A percentile compares a stretch with the other conserved stretches of the same genome.
Conservation (phyloP, 1,140 invertebrate species). For the Heliconius hermathena region DNA sequence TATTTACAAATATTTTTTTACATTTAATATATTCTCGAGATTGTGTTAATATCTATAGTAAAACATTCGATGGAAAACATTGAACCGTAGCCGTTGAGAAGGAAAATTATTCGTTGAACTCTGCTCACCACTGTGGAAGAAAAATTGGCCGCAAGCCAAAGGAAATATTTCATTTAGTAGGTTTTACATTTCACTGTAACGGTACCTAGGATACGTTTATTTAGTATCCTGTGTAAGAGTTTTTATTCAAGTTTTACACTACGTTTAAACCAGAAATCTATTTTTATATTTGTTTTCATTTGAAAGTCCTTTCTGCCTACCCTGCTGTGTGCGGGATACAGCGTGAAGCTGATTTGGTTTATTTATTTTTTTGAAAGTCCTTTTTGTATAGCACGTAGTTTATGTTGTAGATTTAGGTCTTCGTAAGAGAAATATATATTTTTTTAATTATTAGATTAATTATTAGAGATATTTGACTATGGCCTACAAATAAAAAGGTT, state of each 20-base stretch:
- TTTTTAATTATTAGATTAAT: too few species aligned
- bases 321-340: too few species aligned
- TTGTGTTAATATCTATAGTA: not conserved
- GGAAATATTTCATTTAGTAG: slow-evolving; percentile 42
- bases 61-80: slow-evolving; percentile 36
- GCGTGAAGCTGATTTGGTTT: too few species aligned
- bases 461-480: too few species aligned
- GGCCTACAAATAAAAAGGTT: too few species aligned
- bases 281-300: not conserved
- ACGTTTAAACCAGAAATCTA: not conserved
- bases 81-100: slow-evolving; percentile 34
- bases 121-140: slow-evolving; percentile 34
- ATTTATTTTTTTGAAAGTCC: too few species aligned
- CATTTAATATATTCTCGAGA: too few species aligned
- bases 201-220: not conserved
- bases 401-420: too few species aligned
- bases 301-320: not conserved
- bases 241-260: not conserved
- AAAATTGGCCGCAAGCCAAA: slow-evolving; percentile 40
- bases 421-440: too few species aligned
- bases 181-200: slow-evolving; percentile 34
- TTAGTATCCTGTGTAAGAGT: not conserved
- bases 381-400: too few species aligned
- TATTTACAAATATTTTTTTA: too few species aligned
- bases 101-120: slow-evolving; percentile 43